Conservation (phyloP, 2,113 vertebrate species). For the Eulacestoma nigropectus region DNA sequence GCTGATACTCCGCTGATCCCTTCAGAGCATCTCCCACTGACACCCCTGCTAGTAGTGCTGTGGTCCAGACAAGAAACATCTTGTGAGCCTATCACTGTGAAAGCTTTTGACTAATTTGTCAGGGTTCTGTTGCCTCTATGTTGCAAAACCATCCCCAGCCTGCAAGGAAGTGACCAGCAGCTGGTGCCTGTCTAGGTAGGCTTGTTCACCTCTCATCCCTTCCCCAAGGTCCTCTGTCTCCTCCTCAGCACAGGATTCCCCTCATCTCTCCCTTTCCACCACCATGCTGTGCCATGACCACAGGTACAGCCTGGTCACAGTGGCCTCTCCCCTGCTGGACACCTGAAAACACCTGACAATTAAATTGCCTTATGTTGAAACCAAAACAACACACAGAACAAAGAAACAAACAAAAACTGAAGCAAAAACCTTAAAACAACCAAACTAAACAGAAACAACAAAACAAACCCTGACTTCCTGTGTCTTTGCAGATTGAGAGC, state of each 20-base stretch:
- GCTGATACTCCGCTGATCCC: not conserved
- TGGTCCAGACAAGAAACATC: not conserved
- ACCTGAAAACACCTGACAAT: not conserved
- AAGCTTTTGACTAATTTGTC: not conserved
- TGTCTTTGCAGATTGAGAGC: not conserved
- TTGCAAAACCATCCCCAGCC: not conserved
- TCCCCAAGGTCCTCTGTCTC: not conserved
- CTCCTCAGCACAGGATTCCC: not conserved
- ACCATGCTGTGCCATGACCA: not conserved
- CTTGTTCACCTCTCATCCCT: accelerated
- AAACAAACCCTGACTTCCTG: not conserved
- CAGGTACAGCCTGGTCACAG: not conserved
- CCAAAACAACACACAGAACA: not conserved
- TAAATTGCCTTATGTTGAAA: not conserved
- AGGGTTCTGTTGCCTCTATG: not conserved
- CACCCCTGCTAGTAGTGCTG: accelerated
- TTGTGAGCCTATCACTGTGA: not conserved
- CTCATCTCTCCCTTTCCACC: not conserved
- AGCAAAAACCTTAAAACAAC: not conserved
- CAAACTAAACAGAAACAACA: not conserved
- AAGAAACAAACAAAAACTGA: not conserved
- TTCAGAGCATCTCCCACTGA: not conserved
- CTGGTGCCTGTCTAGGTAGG: no score
- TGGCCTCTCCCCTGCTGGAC: not conserved
- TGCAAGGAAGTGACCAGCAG: not conserved